Evolutionary conservation across 2,888 invertebrate genomes (phyloP).

Genomic region (Melanotus villosus): DNA sequence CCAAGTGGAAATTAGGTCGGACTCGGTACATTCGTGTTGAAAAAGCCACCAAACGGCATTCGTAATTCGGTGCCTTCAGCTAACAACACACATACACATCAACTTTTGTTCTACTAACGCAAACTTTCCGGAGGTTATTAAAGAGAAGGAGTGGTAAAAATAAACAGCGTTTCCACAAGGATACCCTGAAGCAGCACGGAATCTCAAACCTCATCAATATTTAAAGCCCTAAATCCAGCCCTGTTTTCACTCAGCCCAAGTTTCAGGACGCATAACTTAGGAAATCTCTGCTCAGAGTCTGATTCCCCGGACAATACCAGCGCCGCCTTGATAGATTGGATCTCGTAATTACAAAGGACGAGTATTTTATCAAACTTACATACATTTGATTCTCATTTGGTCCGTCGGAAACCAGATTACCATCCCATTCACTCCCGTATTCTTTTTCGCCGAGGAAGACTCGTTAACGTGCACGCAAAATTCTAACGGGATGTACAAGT

Average conservation of each 20-base stretch:
- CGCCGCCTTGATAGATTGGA: conserved; percentile 43
- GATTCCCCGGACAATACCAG: conserved; percentile 44
- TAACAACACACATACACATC: background rate
- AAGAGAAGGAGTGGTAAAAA: conserved; percentile 19
- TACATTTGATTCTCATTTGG: conserved; percentile 40
- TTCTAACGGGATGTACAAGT: conserved; percentile 24
- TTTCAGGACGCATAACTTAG: conserved; percentile 41
- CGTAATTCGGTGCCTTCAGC: background rate
- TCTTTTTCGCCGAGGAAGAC: conserved; percentile 1
- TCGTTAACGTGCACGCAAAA: conserved; percentile 20
- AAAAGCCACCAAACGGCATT: background rate
- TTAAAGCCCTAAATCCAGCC: conserved; percentile 46
- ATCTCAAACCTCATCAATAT: conserved; percentile 42
- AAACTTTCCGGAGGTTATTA: conserved; percentile 18
- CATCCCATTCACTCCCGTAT: conserved; percentile 12
- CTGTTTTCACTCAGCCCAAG: conserved; percentile 41
- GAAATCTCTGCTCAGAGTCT: conserved; percentile 39
- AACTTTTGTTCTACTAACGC: conserved; percentile 10
- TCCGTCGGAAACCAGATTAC: conserved; percentile 4
- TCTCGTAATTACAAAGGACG: conserved; percentile 44
- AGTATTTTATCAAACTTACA: conserved; percentile 46
- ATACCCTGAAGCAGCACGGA: conserved; percentile 1
- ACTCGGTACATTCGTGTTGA: background rate
- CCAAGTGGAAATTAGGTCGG: conserved; percentile 19
- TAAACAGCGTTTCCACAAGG: conserved; percentile 18